Percentiles rank a stretch among this genome's conserved stretches.
Conservation (phyloP, 2,888 invertebrate genomes). For the Dione vanillae region DNA sequence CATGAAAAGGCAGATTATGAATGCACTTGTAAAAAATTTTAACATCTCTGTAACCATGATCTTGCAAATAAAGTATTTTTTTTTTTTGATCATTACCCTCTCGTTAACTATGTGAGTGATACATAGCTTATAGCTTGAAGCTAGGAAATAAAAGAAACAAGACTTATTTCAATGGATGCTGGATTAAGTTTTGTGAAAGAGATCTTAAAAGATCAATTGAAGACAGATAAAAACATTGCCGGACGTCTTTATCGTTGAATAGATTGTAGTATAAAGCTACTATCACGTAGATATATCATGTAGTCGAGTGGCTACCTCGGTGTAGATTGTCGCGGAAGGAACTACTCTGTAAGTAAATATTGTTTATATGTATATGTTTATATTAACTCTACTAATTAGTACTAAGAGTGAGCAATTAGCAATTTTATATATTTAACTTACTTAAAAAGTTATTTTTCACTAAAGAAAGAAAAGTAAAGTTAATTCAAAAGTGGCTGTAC, state of each 20-base stretch:
- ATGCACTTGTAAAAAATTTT: no score
- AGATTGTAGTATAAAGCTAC: conserved; percentile 13
- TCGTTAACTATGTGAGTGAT: no score
- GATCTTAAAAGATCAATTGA: conserved; percentile 12
- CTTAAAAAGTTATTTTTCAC: no score
- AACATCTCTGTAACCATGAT: no score
- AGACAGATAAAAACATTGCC: conserved; percentile 16
- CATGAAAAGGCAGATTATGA: no score
- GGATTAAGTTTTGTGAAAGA: neutral
- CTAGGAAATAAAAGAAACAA: neutral
- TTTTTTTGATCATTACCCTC: no score
- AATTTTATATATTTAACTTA: no score
- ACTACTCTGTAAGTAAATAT: conserved; percentile 35
- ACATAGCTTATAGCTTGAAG: neutral
- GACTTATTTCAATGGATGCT: neutral
- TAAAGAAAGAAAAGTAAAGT: no score
- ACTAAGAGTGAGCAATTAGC: no score
- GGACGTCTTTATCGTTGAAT: conserved; percentile 28
- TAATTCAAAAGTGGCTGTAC: no score
- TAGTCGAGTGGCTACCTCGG: conserved; percentile 23
- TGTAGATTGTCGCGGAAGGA: conserved; percentile 3
- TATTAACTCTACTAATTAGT: no score
- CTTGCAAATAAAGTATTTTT: no score
- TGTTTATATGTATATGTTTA: neutral
- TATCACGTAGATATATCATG: conserved; percentile 20